Evolutionary conservation across 2,888 invertebrate genomes (phyloP).

Genomic region (Luperina testacea): DNA sequence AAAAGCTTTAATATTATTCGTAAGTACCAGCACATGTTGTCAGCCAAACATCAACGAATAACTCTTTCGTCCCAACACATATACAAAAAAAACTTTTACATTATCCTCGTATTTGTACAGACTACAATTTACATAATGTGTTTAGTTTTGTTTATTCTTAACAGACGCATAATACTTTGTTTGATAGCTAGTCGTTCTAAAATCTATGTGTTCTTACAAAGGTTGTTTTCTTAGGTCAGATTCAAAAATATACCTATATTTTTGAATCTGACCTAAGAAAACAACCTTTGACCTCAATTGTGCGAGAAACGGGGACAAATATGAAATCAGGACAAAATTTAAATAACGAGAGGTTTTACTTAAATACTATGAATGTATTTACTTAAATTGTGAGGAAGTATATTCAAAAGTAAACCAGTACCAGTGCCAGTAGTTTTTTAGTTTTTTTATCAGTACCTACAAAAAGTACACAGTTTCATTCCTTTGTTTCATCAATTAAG

Average conservation of each 20-base stretch:
- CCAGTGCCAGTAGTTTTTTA: too few species aligned
- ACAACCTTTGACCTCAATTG: conserved; percentile 17
- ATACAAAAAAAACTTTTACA: conserved; percentile 15
- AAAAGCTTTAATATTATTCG: conserved; percentile 25
- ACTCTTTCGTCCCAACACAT: conserved; percentile 10
- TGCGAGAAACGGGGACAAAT: conserved; percentile 5
- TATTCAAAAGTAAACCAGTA: not conserved
- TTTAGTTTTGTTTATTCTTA: conserved; percentile 32
- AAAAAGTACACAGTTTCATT: not conserved
- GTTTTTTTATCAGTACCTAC: not conserved
- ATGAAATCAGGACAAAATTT: conserved; percentile 28
- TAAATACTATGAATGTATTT: not conserved
- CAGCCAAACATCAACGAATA: conserved; percentile 10
- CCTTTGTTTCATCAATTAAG: not conserved
- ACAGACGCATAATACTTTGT: conserved; percentile 13
- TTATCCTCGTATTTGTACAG: conserved; percentile 13
- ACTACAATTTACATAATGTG: conserved; percentile 48
- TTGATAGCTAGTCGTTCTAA: conserved; percentile 4
- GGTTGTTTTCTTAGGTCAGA: conserved; percentile 5
- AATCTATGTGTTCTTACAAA: conserved; percentile 2
- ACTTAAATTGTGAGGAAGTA: conserved; percentile 7
- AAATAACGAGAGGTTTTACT: conserved; percentile 22
- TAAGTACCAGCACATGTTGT: conserved; percentile 20
- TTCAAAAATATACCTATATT: conserved; percentile 36
- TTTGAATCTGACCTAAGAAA: not conserved